Percentiles rank a stretch among this genome's conserved stretches.
These are phyloP conservation scores for Ctenopoma kingsleyae DNA, from an alignment of 2,797 vertebrate species.

Conservation along the genomic window DNA sequence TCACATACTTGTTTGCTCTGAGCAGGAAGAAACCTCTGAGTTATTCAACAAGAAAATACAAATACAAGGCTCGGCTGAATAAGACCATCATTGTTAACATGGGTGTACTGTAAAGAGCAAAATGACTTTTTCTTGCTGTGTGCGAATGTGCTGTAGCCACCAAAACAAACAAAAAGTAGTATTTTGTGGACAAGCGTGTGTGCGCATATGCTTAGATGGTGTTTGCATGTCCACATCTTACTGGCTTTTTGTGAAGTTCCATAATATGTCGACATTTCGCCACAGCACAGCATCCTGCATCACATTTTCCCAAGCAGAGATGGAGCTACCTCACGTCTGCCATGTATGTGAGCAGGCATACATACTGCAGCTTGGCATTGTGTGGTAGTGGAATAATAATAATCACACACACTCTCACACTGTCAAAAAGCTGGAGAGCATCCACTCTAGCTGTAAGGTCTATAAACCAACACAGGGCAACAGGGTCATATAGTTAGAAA, in stretches of 20 bases:
- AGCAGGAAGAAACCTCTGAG: constrained; percentile 55
- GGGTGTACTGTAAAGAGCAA: constrained; percentile 70
- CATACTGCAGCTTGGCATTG: constrained; percentile 55
- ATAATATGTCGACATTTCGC: constrained; percentile 47
- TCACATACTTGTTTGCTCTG: constrained; percentile 66
- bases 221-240: constrained; percentile 48
- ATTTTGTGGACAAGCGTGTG: constrained; percentile 61
- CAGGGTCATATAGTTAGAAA: constrained; percentile 63
- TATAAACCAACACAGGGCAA: constrained; percentile 62
- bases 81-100: constrained; percentile 61
- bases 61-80: constrained; percentile 56
- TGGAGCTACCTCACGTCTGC: constrained; percentile 66
- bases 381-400: constrained; percentile 62
- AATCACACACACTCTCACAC: constrained; percentile 36
- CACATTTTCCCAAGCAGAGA: constrained; percentile 76
- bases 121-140: constrained; percentile 50
- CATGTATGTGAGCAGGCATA: constrained; percentile 71
- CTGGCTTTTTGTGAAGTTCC: constrained; percentile 55
- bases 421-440: constrained; percentile 59
- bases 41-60: constrained; percentile 72
- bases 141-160: constrained; percentile 52
- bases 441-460: constrained; percentile 62
- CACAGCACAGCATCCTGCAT: constrained; percentile 50
- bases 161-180: constrained; percentile 75
- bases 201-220: constrained; percentile 51